Percentiles rank a stretch among this genome's conserved stretches.
These are phyloP conservation scores for Amphiprion ocellaris DNA, from an alignment of 2,113 vertebrate species.

Conservation along the genomic window DNA sequence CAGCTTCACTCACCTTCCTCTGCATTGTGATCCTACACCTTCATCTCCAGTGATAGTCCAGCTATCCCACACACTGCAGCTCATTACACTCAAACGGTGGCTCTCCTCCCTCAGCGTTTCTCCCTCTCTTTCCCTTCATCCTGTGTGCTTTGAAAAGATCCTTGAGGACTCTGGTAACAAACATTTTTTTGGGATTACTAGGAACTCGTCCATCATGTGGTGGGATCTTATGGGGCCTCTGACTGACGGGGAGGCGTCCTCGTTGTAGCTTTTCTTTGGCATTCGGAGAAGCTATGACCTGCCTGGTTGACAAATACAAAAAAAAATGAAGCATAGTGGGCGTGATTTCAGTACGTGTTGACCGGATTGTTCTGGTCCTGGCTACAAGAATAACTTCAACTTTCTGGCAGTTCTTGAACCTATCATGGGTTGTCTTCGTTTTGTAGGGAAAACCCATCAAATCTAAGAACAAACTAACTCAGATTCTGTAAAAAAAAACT, in stretches of 20 bases:
- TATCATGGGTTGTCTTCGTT: too few species aligned
- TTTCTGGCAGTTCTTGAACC: too few species aligned
- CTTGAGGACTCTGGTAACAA: conserved; percentile 48
- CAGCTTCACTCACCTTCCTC: conserved; percentile 8
- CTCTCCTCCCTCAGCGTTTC: neutral
- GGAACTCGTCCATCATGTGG: conserved; percentile 36
- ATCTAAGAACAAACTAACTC: too few species aligned
- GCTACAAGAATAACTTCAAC: too few species aligned
- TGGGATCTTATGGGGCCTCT: conserved; percentile 9
- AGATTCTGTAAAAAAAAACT: too few species aligned
- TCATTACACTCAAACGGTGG: conserved; percentile 62
- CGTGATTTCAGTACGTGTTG: too few species aligned
- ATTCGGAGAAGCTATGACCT: conserved; percentile 17
- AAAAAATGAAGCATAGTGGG: conserved; percentile 2
- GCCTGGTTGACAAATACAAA: neutral
- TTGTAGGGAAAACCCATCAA: too few species aligned
- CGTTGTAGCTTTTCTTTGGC: conserved; percentile 36
- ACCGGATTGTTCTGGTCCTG: too few species aligned
- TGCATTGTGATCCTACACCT: conserved; percentile 54
- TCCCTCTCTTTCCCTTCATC: conserved; percentile 45
- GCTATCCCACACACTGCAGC: conserved; percentile 57
- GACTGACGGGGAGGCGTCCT: conserved; percentile 28
- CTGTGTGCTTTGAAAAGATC: conserved; percentile 73
- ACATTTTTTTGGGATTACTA: conserved; percentile 43
- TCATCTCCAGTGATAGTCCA: conserved; percentile 59